phyloP scores from a whole-genome alignment of 2,113 vertebrate species.

The Platycercus adscitus region DNA sequence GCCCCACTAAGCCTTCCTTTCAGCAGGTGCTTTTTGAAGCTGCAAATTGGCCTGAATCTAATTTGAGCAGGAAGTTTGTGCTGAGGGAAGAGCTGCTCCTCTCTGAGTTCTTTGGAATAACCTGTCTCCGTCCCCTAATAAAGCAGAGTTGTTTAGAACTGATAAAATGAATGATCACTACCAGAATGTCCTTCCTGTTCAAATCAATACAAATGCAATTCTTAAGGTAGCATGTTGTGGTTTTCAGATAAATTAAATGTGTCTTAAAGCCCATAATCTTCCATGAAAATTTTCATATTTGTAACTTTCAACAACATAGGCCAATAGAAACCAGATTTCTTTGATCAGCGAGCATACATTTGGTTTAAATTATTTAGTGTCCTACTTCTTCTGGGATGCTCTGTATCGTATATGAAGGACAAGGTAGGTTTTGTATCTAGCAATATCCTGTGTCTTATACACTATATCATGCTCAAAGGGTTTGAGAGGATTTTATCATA shows the following conservation, averaged over 20 bases:
- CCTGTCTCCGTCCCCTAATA: background rate
- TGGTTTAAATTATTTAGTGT: background rate
- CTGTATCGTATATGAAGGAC: background rate
- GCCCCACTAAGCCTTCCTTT: conserved; percentile 19
- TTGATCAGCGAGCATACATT: background rate
- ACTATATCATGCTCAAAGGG: background rate
- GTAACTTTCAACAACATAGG: background rate
- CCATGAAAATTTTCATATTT: background rate
- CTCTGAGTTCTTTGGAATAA: background rate
- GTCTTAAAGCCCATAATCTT: background rate
- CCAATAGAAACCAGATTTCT: background rate
- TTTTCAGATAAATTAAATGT: background rate
- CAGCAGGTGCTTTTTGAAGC: background rate
- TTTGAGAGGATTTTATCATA: background rate
- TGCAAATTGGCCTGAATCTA: conserved; percentile 37
- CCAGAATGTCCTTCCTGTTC: background rate
- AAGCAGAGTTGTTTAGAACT: background rate
- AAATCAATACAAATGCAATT: background rate
- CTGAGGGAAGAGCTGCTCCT: background rate
- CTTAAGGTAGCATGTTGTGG: background rate
- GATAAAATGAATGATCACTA: background rate
- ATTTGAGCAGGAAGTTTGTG: background rate
- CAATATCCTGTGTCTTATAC: background rate
- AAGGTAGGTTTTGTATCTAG: background rate
- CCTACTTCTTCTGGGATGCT: background rate